A percentile compares a stretch with the other conserved stretches of the same genome.
phyloP scores from a whole-genome alignment of 2,113 vertebrate species.

The Crotalus horridus region DNA sequence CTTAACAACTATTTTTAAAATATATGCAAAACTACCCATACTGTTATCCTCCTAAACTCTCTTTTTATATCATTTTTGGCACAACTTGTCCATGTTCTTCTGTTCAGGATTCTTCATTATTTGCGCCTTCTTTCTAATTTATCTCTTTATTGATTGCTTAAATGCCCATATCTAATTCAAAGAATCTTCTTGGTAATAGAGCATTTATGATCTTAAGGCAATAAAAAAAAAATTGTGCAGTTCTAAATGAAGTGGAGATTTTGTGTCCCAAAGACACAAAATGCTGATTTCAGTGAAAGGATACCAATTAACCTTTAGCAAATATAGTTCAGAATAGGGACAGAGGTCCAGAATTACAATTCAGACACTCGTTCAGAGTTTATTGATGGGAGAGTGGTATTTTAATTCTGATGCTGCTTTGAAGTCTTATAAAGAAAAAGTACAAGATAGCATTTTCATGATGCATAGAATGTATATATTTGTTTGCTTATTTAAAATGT shows the following conservation, averaged over 20 bases:
- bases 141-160: background rate
- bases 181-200: background rate
- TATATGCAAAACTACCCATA: background rate
- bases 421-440: background rate
- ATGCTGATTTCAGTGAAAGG: background rate
- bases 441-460: background rate
- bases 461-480: background rate
- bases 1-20: background rate
- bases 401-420: background rate
- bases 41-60: background rate
- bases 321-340: background rate
- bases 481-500: background rate
- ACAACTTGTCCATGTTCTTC: background rate
- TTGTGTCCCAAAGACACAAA: conserved; percentile 2
- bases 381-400: background rate
- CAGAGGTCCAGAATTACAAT: conserved; percentile 5
- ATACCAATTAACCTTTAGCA: conserved; percentile 8
- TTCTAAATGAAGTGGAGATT: background rate
- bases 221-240: background rate
- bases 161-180: background rate
- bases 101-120: background rate
- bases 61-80: background rate
- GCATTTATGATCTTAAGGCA: background rate
- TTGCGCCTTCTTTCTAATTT: background rate
- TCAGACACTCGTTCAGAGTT: background rate